Base-by-base conservation (phyloP, 2,888 invertebrate genomes). In the Horisme vitalbata region DNA sequence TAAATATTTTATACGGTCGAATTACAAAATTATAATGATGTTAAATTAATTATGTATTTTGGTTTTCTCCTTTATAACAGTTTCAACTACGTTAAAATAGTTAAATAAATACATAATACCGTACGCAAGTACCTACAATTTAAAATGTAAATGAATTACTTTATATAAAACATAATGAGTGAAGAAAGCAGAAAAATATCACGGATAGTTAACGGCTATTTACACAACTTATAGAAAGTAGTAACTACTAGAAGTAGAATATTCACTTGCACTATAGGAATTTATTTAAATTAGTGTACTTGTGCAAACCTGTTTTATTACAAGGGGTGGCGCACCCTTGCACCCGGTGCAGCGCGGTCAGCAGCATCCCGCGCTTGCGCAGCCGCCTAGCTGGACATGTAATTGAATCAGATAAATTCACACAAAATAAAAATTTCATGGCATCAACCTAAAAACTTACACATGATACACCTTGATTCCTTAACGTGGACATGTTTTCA, bases 201-300 rank as follows among this genome's bases (percentile, higher is more conserved):
- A 46, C 47, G 49, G 51, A 57, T 61, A 61, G 64, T 64, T 63
- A 67, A 65, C 66, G 61, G 54, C 28, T 56, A 60, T 59, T 55
- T 37, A 52, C 54, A 45, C 53, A 57, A 51, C 47, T 61, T 53
- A 58, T 57, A 59, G 59, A 59, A 59, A 62, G 58, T 54, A 41
- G 31, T 46, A 41, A n/a, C 28, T 34, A 24, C 5, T 34, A 53
- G 52, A 55, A 60, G 55, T 61, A 26, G 58, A 59, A 63, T 51
- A 59, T 65, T 37, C 68, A 68, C 67, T 68, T 68, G 70, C 52
- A 41, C 49, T 31, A 43, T 14, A 56, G 68, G 83, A 83, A 83
- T 78, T 70, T 81, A 85, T 86, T 76, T 56, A 77, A 82, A 84
- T 82, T 65, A 80, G 75, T 80, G 80, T 82, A 83, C 81, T 80